Evolutionary conservation across 2,113 vertebrate species (phyloP).

Genomic region (Nothocercus nigrocapillus): DNA sequence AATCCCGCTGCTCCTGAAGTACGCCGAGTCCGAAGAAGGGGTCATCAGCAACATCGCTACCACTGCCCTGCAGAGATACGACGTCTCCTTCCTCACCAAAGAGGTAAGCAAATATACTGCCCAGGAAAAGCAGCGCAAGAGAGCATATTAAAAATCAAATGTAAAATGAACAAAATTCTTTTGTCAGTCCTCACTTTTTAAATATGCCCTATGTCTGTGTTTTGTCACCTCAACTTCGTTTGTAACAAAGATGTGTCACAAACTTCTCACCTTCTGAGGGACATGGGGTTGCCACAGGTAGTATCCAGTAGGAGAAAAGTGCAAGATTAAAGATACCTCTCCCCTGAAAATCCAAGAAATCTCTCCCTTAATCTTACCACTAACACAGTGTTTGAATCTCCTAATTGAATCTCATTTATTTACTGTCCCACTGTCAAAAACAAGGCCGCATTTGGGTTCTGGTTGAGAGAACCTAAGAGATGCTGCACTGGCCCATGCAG

Average conservation of each 20-base stretch:
- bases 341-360: not conserved
- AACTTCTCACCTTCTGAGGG: not conserved
- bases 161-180: not conserved
- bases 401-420: not conserved
- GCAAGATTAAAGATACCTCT: not conserved
- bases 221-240: not conserved
- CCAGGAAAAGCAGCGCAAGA: not conserved
- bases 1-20: conserved; percentile 88
- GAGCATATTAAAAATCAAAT: not conserved
- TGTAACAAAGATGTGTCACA: not conserved
- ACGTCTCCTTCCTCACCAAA: conserved; percentile 81
- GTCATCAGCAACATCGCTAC: conserved; percentile 85
- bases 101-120: conserved; percentile 81
- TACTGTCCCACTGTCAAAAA: not conserved
- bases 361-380: not conserved
- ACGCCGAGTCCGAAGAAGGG: conserved; percentile 86
- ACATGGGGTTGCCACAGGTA: accelerated
- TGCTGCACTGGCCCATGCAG: not conserved
- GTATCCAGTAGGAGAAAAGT: not conserved
- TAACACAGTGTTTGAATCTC: not conserved
- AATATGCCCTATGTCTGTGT: accelerated
- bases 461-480: conserved; percentile 16
- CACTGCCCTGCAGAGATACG: conserved; percentile 89
- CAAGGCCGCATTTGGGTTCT: conserved; percentile 20
- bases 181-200: not conserved